These are phyloP conservation scores for Sinocyclocheilus rhinocerous DNA, from an alignment of 2,113 vertebrate species.

Conservation along the genomic window DNA sequence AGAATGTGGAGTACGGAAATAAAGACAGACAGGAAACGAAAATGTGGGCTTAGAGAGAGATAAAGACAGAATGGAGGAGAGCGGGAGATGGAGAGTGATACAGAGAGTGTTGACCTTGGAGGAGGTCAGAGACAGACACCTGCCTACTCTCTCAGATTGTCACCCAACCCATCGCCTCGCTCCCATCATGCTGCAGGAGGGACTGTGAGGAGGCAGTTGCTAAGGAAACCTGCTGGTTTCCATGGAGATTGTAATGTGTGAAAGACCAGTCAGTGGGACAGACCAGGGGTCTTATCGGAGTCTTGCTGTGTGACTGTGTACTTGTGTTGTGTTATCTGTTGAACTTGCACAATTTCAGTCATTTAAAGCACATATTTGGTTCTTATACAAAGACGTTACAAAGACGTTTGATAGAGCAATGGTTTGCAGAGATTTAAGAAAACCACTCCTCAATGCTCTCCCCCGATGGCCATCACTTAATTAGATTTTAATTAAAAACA, in stretches of 20 bases:
- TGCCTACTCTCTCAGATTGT: constrained; percentile 76
- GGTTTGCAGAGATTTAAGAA: neutral
- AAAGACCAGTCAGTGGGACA: constrained; percentile 80
- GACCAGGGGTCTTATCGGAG: constrained; percentile 69
- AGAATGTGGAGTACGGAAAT: neutral
- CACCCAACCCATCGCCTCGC: constrained; percentile 74
- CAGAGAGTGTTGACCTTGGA: constrained; percentile 76
- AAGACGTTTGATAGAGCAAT: neutral
- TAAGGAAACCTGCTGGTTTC: constrained; percentile 85
- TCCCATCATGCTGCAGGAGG: constrained; percentile 76
- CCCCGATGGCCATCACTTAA: constrained; percentile 12
- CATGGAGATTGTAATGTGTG: constrained; percentile 84
- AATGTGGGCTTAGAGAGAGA: constrained; percentile 32
- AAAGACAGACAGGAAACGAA: neutral
- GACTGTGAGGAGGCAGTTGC: constrained; percentile 85
- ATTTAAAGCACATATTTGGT: neutral
- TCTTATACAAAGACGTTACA: neutral
- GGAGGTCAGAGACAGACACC: constrained; percentile 80
- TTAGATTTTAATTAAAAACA: constrained; percentile 34
- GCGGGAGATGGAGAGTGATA: constrained; percentile 48
- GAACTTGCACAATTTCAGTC: constrained; percentile 36
- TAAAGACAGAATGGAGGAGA: constrained; percentile 48
- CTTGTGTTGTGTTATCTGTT: constrained; percentile 20
- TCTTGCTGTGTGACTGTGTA: constrained; percentile 58
- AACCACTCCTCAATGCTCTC: neutral